Percentiles rank a stretch among this genome's conserved stretches.
Conservation (phyloP, 2,888 invertebrate genomes). For the Parascotia fuliginaria region DNA sequence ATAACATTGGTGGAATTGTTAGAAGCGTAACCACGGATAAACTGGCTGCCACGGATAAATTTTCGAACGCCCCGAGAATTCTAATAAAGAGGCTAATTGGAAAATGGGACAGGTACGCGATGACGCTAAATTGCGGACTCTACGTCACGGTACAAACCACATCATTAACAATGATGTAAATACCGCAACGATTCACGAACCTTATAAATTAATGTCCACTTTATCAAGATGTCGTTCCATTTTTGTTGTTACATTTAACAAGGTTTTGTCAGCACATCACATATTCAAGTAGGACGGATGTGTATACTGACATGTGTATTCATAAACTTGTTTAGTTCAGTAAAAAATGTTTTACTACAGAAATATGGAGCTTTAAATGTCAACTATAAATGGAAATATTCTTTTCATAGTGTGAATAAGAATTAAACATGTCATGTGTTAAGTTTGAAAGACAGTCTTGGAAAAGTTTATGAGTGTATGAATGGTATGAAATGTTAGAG, state of each 20-base stretch:
- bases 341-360: slow-evolving; percentile 21
- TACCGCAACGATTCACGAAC: slow-evolving; percentile 22
- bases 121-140: slow-evolving; percentile 26
- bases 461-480: too few species aligned
- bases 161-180: slow-evolving; percentile 26
- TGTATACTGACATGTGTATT: slow-evolving; percentile 33
- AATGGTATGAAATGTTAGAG: too few species aligned
- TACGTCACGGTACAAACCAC: slow-evolving; percentile 10
- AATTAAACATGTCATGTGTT: too few species aligned
- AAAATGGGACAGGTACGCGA: slow-evolving; percentile 54
- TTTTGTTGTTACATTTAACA: slow-evolving; percentile 26
- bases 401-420: too few species aligned
- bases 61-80: slow-evolving; percentile 54
- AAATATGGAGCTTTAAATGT: not conserved
- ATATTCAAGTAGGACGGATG: slow-evolving; percentile 43
- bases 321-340: slow-evolving; percentile 29
- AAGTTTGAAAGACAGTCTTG: too few species aligned
- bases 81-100: slow-evolving; percentile 63
- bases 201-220: slow-evolving; percentile 38
- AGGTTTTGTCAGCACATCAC: slow-evolving; percentile 34
- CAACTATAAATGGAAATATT: too few species aligned
- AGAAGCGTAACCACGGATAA: too few species aligned
- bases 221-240: slow-evolving; percentile 38
- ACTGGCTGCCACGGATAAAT: too few species aligned
- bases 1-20: too few species aligned